Conservation (phyloP, 2,888 invertebrate genomes). For the Meiosimyza decipiens region DNA sequence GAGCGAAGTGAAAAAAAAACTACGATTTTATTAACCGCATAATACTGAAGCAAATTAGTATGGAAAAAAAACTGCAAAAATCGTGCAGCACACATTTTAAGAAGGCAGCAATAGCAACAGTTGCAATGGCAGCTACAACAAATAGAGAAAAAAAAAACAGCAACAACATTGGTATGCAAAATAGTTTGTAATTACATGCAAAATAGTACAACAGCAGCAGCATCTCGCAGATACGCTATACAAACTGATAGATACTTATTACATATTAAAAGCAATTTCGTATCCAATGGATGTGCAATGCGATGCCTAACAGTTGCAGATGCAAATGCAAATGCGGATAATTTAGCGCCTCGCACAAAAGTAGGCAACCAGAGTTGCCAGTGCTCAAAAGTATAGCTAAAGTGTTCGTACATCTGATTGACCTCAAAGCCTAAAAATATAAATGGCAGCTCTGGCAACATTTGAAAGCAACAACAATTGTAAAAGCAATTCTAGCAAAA, state of each 20-base stretch:
- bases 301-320: conserved; percentile 32
- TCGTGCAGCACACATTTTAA: conserved; percentile 50
- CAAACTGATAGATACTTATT: conserved; percentile 24
- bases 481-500: background rate
- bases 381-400: too few species aligned
- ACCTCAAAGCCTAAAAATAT: background rate
- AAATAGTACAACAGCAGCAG: conserved; percentile 40
- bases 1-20: conserved; percentile 1
- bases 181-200: conserved; percentile 58
- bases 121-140: conserved; percentile 19
- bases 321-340: conserved; percentile 19
- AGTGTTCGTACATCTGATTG: too few species aligned
- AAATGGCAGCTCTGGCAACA: conserved; percentile 13
- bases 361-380: background rate
- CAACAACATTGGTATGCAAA: conserved; percentile 60
- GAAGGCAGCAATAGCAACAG: conserved; percentile 7
- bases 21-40: background rate
- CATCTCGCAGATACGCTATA: conserved; percentile 13
- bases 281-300: conserved; percentile 22
- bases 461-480: conserved; percentile 10
- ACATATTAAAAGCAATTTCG: conserved; percentile 26
- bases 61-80: conserved; percentile 49
- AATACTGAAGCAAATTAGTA: conserved; percentile 20
- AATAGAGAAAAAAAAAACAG: conserved; percentile 49
- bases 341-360: conserved; percentile 23